These are phyloP conservation scores for Boloria selene DNA, from an alignment of 2,888 invertebrate species.

Conservation along the genomic window DNA sequence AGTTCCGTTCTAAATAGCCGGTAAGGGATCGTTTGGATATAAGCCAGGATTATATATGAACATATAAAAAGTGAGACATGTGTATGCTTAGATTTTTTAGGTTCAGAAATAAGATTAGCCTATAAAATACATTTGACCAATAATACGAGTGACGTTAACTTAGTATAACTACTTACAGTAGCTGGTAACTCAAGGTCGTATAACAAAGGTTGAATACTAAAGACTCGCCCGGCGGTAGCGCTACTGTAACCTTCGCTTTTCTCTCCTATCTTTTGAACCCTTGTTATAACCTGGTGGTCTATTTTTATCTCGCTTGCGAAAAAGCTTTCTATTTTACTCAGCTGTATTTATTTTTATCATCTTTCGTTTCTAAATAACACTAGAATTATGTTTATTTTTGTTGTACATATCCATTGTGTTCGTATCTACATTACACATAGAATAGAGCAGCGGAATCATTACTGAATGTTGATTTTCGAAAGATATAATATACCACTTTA, in stretches of 20 bases:
- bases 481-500: constrained; percentile 6
- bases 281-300: constrained; percentile 43
- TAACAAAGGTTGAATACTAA: constrained; percentile 55
- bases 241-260: constrained; percentile 56
- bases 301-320: constrained; percentile 47
- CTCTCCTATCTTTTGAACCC: constrained; percentile 49
- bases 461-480: not conserved
- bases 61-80: too few species aligned
- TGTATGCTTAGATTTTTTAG: too few species aligned
- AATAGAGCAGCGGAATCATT: not conserved
- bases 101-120: not conserved
- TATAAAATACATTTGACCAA: not conserved
- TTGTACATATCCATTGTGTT: not conserved
- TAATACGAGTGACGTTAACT: not conserved
- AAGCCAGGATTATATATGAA: too few species aligned
- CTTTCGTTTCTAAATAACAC: not conserved
- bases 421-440: too few species aligned
- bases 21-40: constrained; percentile 15
- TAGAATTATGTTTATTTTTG: not conserved
- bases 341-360: constrained; percentile 29
- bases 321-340: constrained; percentile 40
- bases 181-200: constrained; percentile 42
- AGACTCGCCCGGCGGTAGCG: constrained; percentile 55
- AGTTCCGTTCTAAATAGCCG: constrained; percentile 44
- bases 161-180: not conserved